Evolutionary conservation across 2,113 vertebrate genomes (phyloP).

Genomic region (Thamnophis sirtalis): DNA sequence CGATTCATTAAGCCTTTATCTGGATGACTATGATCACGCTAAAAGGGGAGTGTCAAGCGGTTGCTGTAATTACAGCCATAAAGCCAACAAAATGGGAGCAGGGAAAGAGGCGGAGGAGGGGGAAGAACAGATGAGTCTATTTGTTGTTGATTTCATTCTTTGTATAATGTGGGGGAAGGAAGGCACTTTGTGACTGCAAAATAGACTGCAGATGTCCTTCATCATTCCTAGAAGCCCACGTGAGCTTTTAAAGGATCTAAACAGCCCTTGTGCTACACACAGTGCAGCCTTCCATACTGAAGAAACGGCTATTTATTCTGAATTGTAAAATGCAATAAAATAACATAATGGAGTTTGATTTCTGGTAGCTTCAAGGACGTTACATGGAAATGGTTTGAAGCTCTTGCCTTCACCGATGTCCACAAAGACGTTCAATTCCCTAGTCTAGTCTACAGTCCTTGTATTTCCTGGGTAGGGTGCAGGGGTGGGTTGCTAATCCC

Average conservation of each 20-base stretch:
- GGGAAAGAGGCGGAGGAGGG: neutral
- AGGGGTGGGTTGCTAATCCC: too few species aligned
- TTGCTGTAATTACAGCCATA: conserved; percentile 28
- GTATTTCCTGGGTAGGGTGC: neutral
- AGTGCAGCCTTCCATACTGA: neutral
- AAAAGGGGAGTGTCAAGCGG: conserved; percentile 15
- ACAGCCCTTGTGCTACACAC: too few species aligned
- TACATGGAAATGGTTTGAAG: neutral
- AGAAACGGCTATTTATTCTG: neutral
- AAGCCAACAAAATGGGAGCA: conserved; percentile 34
- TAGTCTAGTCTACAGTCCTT: neutral
- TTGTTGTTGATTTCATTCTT: conserved; percentile 14
- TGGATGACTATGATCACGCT: conserved; percentile 35
- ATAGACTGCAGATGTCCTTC: neutral
- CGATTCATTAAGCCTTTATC: conserved; percentile 45
- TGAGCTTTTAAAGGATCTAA: neutral
- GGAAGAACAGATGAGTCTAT: conserved; percentile 18
- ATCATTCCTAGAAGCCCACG: neutral
- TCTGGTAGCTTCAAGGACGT: neutral
- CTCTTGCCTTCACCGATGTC: neutral
- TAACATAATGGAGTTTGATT: neutral
- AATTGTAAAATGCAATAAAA: neutral
- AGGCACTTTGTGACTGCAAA: neutral
- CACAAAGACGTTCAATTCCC: neutral
- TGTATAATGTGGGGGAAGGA: neutral